phyloP scores from a whole-genome alignment of 2,888 invertebrate genomes.

The Aphidoletes aphidimyza region DNA sequence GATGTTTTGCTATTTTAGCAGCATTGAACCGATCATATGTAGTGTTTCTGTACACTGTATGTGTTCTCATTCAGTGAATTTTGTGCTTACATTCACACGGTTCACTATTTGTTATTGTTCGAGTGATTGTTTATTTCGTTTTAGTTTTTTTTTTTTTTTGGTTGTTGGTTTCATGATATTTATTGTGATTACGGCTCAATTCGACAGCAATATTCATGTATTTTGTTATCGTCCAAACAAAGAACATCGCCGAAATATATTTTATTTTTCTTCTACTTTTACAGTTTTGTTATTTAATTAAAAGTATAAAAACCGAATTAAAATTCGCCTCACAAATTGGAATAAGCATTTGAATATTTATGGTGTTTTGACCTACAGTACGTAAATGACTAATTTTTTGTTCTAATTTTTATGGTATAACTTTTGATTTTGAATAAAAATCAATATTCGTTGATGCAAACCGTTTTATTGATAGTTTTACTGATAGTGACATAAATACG shows the following conservation, averaged over 20 bases:
- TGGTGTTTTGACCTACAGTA: constrained; percentile 14
- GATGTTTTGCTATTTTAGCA: constrained; percentile 11
- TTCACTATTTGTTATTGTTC: neutral
- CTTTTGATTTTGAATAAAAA: neutral
- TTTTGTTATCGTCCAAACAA: neutral
- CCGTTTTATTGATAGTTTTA: no score
- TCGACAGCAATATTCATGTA: constrained; percentile 8
- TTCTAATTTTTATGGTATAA: no score
- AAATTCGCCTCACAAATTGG: no score
- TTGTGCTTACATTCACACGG: constrained; percentile 18
- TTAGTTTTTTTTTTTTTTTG: neutral
- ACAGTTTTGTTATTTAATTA: constrained; percentile 14
- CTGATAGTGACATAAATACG: no score
- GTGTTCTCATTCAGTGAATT: neutral
- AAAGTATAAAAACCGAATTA: neutral
- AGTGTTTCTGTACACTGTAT: constrained; percentile 5
- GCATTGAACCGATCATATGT: constrained; percentile 16
- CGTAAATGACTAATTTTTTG: neutral
- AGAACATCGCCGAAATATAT: neutral
- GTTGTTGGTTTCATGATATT: neutral
- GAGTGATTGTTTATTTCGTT: neutral
- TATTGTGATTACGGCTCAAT: neutral
- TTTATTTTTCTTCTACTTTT: constrained; percentile 1
- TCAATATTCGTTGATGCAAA: no score
- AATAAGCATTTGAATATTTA: neutral